These are phyloP conservation scores for Hippocampus comes DNA, from an alignment of 2,113 vertebrate genomes.

Conservation along the genomic window DNA sequence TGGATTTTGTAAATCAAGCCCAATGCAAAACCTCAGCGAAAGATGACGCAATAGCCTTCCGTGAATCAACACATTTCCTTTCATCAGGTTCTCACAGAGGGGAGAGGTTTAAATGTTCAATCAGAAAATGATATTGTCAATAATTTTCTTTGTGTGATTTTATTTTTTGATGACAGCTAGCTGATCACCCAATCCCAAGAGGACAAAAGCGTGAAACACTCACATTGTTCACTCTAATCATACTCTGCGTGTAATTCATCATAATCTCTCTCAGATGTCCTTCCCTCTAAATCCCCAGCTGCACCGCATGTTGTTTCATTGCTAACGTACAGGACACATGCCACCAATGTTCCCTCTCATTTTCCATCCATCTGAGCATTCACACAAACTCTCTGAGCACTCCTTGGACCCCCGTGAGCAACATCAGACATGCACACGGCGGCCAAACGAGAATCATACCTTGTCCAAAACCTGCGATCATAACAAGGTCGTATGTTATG, in stretches of 20 bases:
- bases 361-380: too few relatives aligned
- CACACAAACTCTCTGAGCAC: too few relatives aligned
- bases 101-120: slow-evolving; percentile 38
- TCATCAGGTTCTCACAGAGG: slow-evolving; percentile 41
- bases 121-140: slow-evolving; percentile 46
- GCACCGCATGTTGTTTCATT: slow-evolving; percentile 10
- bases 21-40: slow-evolving; percentile 31
- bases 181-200: slow-evolving; percentile 32
- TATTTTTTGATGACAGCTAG: slow-evolving; percentile 6
- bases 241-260: slow-evolving; percentile 36
- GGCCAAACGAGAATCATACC: too few relatives aligned
- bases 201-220: slow-evolving; percentile 18
- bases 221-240: slow-evolving; percentile 25
- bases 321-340: slow-evolving; percentile 17
- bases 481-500: too few relatives aligned
- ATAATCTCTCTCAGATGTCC: slow-evolving; percentile 37
- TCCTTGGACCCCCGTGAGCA: too few relatives aligned
- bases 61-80: slow-evolving; percentile 49
- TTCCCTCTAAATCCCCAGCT: slow-evolving; percentile 25
- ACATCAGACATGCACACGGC: too few relatives aligned
- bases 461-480: too few relatives aligned
- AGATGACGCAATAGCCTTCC: slow-evolving; percentile 39
- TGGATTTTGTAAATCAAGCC: slow-evolving; percentile 42
- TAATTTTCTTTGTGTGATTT: slow-evolving; percentile 1
- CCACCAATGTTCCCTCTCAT: neutral